These are phyloP conservation scores for Donacobius atricapilla DNA, from an alignment of 2,113 vertebrate genomes.

Conservation along the genomic window DNA sequence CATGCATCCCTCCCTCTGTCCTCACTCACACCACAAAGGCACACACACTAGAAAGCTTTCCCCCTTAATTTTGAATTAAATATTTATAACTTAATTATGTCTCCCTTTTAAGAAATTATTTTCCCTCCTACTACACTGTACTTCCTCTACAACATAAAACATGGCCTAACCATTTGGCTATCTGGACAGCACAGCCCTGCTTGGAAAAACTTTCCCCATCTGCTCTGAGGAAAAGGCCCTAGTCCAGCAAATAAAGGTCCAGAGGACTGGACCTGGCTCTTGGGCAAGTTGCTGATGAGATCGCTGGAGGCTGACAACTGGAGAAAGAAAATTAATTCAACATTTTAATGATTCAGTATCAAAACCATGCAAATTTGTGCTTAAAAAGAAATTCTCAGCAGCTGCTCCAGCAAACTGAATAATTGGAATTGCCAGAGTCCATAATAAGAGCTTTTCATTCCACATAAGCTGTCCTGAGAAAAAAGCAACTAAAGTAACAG, in stretches of 20 bases:
- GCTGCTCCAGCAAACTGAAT: background rate
- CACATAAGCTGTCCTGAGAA: background rate
- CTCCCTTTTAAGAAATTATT: background rate
- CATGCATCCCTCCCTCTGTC: background rate
- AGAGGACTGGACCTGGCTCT: background rate
- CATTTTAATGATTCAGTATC: background rate
- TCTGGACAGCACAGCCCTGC: background rate
- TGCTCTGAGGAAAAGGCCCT: background rate
- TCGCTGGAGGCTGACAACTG: background rate
- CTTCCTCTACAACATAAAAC: background rate
- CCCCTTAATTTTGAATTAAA: background rate
- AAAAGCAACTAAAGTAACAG: background rate
- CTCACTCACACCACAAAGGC: background rate
- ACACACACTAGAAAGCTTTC: background rate
- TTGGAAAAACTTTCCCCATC: background rate
- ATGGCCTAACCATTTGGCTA: background rate
- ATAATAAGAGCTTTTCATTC: background rate
- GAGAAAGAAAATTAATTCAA: background rate
- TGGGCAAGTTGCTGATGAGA: background rate
- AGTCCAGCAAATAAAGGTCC: background rate
- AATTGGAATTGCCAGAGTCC: background rate
- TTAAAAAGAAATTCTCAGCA: background rate
- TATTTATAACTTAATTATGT: background rate
- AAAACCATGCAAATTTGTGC: background rate
- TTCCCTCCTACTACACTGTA: background rate